Base-by-base conservation (phyloP, 1,140 invertebrate genomes). In the Cyrtorhinus lividipennis region DNA sequence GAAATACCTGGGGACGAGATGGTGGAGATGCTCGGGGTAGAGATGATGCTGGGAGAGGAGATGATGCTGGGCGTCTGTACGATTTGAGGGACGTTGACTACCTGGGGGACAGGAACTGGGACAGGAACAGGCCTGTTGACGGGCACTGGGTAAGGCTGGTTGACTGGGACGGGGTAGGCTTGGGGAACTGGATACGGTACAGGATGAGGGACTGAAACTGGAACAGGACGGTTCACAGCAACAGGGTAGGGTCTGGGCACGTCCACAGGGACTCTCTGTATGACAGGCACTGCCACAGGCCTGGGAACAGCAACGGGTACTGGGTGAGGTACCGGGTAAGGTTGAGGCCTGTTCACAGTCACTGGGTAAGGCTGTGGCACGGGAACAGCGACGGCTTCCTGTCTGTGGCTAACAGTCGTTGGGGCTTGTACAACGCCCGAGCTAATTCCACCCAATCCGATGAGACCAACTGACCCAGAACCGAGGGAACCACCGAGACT, bases 211-310 rank as follows among this genome's bases (percentile, higher is more conserved):
- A 66, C 58, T 12, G 61, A 53, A 45, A 64, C 59, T 26, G 59
- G 63, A 5, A 22, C 22, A 23, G 58, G 45, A 46, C 73, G 65
- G 56, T 73, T 73, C 1, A 76, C 73, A 61, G 71, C 72, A 2
- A 75, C 73, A 2, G 74, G 74, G 64, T 73, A 74, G 1, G 74
- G 75, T 64, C 71, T 72, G 2, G 73, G 73, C 0, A 76, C 72
- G 0, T 71, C 71, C 18, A 75, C 74, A 0, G 71, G 57, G 22
- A 48, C 23, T 2, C 65, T 64, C 23, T 70, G 69, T 2, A 59
- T 45, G 38, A 68, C 57, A n/a, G 63, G 56, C 30, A 64, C 60
- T 20, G 25, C 30, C 8, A 60, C 57, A 1, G 63, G 48, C 2
- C 59, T 22, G 3, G 63, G 63, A 2, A 64, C 63, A 30, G 60